phyloP scores from a whole-genome alignment of 2,888 invertebrate species.

The Disparrhopalites patrizii region DNA sequence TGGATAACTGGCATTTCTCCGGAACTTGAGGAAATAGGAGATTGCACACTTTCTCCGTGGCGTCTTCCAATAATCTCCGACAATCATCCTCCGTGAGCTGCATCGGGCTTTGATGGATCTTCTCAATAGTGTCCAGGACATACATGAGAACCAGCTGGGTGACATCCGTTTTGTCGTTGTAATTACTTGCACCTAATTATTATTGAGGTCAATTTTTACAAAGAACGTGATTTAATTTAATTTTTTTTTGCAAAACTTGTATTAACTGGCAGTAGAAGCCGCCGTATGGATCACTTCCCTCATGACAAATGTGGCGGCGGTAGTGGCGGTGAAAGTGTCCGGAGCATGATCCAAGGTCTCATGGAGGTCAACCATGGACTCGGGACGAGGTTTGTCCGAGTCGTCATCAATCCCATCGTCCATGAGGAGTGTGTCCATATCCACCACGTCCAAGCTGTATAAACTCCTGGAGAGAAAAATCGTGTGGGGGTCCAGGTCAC shows the following conservation, averaged over 20 bases:
- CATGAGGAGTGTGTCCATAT: neutral
- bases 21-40: constrained; percentile 5
- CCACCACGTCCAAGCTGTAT: constrained; percentile 16
- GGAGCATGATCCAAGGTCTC: neutral
- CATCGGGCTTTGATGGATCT: neutral
- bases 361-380: neutral
- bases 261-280: neutral
- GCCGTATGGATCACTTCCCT: constrained; percentile 3
- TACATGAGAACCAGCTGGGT: constrained; percentile 38
- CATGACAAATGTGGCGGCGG: constrained; percentile 8
- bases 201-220: neutral
- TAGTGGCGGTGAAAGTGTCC: constrained; percentile 11
- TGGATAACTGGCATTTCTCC: neutral
- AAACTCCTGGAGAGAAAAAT: constrained; percentile 3
- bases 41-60: constrained; percentile 10
- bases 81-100: constrained; percentile 21
- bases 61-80: constrained; percentile 11
- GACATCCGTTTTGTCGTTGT: constrained; percentile 28
- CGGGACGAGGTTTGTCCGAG: neutral
- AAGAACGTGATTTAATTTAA: neutral
- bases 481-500: neutral
- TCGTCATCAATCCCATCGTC: neutral
- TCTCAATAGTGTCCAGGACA: constrained; percentile 33
- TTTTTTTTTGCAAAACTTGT: neutral
- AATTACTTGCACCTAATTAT: constrained; percentile 25